These are phyloP conservation scores for Aporophyla nigra DNA, from an alignment of 2,888 invertebrate genomes.

Conservation along the genomic window DNA sequence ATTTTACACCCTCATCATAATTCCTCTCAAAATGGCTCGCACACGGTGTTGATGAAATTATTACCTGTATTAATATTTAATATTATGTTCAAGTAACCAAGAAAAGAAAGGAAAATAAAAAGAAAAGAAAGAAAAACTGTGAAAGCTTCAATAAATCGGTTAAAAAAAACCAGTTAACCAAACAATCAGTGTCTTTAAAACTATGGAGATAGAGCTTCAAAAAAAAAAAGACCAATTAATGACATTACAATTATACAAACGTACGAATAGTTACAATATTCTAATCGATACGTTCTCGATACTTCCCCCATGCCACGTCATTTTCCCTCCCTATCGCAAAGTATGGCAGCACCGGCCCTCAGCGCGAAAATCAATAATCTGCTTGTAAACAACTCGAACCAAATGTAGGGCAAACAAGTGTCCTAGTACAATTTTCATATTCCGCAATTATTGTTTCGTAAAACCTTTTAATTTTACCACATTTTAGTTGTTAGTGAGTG, in stretches of 20 bases:
- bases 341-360: slow-evolving; percentile 62
- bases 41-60: background rate
- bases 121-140: background rate
- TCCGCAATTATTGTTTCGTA: slow-evolving; percentile 76
- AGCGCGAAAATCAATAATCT: slow-evolving; percentile 85
- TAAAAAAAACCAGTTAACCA: background rate
- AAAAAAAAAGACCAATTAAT: background rate
- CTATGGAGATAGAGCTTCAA: background rate
- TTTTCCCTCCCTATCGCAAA: slow-evolving; percentile 39
- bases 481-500: slow-evolving; percentile 48
- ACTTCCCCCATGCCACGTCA: slow-evolving; percentile 53
- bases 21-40: background rate
- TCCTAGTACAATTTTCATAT: slow-evolving; percentile 70
- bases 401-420: slow-evolving; percentile 80
- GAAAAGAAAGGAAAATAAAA: too few relatives aligned
- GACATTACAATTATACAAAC: background rate
- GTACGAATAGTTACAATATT: background rate
- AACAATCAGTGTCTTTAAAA: background rate
- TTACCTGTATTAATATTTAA: too few relatives aligned
- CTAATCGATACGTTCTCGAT: slow-evolving; percentile 26
- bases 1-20: too few relatives aligned
- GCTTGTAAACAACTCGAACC: slow-evolving; percentile 88
- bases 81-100: too few relatives aligned
- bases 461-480: slow-evolving; percentile 74
- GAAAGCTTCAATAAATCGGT: background rate